These are phyloP conservation scores for Deladenus siricidicola DNA, from an alignment of 2,888 invertebrate genomes.

Conservation along the genomic window DNA sequence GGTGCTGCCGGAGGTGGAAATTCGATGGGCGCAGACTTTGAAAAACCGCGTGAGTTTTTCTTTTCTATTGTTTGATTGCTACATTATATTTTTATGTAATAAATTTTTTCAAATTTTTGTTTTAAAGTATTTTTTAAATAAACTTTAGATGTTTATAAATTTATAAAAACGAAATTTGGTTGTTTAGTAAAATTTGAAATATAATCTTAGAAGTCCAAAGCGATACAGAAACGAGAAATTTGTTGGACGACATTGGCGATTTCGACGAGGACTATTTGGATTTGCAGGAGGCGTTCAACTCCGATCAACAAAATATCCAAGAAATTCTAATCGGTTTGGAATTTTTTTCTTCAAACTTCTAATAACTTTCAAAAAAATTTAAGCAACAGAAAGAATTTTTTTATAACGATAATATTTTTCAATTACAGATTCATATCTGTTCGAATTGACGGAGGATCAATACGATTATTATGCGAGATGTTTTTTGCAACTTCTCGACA, in stretches of 20 bases:
- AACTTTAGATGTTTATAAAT: too few relatives aligned
- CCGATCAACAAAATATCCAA: not conserved
- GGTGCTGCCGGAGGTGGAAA: too few relatives aligned
- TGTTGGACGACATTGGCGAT: conserved; percentile 33
- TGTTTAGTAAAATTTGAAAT: too few relatives aligned
- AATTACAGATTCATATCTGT: conserved; percentile 25
- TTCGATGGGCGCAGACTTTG: too few relatives aligned
- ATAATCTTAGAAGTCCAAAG: conserved; percentile 27
- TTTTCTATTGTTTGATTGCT: not conserved
- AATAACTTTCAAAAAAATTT: not conserved
- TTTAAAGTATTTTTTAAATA: too few relatives aligned
- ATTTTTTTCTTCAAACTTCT: not conserved
- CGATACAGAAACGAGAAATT: conserved; percentile 33
- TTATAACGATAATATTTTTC: not conserved
- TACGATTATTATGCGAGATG: conserved; percentile 48
- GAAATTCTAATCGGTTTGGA: not conserved
- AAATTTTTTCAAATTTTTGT: not conserved
- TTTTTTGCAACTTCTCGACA: conserved; percentile 39
- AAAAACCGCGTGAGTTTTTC: conserved; percentile 1
- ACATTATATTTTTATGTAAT: not conserved
- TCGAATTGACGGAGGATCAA: conserved; percentile 45
- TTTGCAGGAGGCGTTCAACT: conserved; percentile 24
- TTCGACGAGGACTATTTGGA: conserved; percentile 29
- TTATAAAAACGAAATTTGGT: too few relatives aligned
- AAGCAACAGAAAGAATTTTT: not conserved